Base-by-base conservation (phyloP, 2,888 invertebrate species). In the Anagyrus pseudococci region DNA sequence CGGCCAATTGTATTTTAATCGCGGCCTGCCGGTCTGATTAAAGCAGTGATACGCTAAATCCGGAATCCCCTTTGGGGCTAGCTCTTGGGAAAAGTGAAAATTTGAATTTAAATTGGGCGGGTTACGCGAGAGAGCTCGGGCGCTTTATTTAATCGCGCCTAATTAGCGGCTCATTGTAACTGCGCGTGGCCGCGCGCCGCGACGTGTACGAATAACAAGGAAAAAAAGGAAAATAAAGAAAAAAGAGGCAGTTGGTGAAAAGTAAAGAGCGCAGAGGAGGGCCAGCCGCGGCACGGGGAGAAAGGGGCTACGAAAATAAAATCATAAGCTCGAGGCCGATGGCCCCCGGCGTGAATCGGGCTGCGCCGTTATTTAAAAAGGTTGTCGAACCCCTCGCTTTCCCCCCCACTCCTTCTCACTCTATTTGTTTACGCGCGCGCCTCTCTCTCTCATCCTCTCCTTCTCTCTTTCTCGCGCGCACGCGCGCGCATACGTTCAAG, bases 21-120 rank as follows among this genome's bases (percentile, higher is more conserved):
- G 43, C 0, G 1, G 19, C 0, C 48, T 4, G 6, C 1, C 20
- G 47, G n/a, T n/a, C n/a, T n/a, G 59, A 60, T 60, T 57, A 37
- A 56, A 53, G 57, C 56, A 33, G 25, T 19, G 13, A 58, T 33
- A 37, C 17, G 25, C 19, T 47, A 52, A 53, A 48, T 48, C 20
- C 19, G 47, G 33, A 53, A 62, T 52, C 29, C 52, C 52, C 33
- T 15, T 20, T 0, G 23, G 6, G 10, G 29, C 29, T 17, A 3
- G 4, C 49, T 46, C 54, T 37, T 48, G 48, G 48, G 47, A 59
- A 63, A 59, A 59, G 56, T 59, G 56, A 64, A 64, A 59, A 55
- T 64, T 64, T 50, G 19, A 64, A 59, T 59, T 52, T 50, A 56
- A 64, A 59, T 56, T 56, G 56, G 59, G 41, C 40, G 48, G n/a